These are phyloP conservation scores for Cosmia trapezina DNA, from an alignment of 2,888 invertebrate genomes.

Conservation along the genomic window DNA sequence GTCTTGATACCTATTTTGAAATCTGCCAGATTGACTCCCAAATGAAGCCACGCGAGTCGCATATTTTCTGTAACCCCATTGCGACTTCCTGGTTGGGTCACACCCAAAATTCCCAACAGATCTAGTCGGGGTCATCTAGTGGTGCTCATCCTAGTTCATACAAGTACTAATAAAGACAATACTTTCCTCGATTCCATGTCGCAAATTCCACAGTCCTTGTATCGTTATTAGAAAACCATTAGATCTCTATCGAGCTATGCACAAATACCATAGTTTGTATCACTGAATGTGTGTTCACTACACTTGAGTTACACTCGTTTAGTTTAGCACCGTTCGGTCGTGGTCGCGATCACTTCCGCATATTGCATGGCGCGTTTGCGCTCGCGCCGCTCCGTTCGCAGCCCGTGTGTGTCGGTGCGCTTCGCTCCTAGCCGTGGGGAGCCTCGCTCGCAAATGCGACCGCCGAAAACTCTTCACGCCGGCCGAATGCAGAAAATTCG, in stretches of 20 bases:
- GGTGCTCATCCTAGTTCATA: constrained; percentile 33
- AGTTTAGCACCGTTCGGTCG: constrained; percentile 75
- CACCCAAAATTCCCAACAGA: constrained; percentile 61
- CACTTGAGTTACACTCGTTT: constrained; percentile 83
- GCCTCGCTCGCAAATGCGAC: constrained; percentile 89
- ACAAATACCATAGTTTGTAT: constrained; percentile 88
- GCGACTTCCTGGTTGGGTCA: constrained; percentile 74
- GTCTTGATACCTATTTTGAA: constrained; percentile 74
- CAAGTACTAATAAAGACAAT: constrained; percentile 75
- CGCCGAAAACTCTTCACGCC: constrained; percentile 89
- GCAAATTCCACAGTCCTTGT: constrained; percentile 86
- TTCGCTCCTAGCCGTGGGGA: constrained; percentile 85
- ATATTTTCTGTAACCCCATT: constrained; percentile 67
- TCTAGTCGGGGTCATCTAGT: constrained; percentile 14
- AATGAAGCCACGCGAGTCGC: constrained; percentile 74
- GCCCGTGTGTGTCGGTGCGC: constrained; percentile 77
- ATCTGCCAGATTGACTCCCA: constrained; percentile 75
- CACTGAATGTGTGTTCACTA: constrained; percentile 85
- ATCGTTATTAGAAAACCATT: constrained; percentile 84
- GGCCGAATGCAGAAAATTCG: constrained; percentile 90
- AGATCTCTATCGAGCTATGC: constrained; percentile 82
- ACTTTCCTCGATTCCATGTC: constrained; percentile 90
- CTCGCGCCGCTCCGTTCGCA: constrained; percentile 74
- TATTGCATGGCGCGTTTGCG: constrained; percentile 83
- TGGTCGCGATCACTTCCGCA: constrained; percentile 88